These are phyloP conservation scores for Leucopsar rothschildi DNA, from an alignment of 2,113 vertebrate genomes.

Conservation along the genomic window DNA sequence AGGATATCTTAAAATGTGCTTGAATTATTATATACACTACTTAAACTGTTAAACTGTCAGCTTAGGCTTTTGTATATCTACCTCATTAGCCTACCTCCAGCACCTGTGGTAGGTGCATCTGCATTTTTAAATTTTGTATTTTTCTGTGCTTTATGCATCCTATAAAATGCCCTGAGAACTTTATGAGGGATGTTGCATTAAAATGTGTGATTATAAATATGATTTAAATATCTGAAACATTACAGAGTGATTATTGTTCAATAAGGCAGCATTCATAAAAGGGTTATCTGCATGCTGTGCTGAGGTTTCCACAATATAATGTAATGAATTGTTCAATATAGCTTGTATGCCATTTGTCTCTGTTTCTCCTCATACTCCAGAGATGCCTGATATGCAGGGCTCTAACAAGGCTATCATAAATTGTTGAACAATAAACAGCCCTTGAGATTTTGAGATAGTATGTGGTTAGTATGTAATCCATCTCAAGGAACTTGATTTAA, in stretches of 20 bases:
- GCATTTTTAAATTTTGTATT: conserved; percentile 75
- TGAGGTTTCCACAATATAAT: conserved; percentile 64
- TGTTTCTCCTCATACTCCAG: conserved; percentile 65
- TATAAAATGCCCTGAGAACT: conserved; percentile 79
- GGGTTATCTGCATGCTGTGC: conserved; percentile 69
- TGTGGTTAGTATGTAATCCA: conserved; percentile 70
- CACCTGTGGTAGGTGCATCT: conserved; percentile 70
- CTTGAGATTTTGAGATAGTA: conserved; percentile 73
- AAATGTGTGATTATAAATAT: conserved; percentile 84
- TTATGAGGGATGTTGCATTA: conserved; percentile 77
- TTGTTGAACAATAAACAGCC: conserved; percentile 72
- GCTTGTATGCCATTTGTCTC: conserved; percentile 72
- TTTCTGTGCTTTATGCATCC: conserved; percentile 75
- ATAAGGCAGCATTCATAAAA: conserved; percentile 73
- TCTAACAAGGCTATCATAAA: conserved; percentile 76
- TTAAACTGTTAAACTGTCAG: conserved; percentile 81
- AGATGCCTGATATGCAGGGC: conserved; percentile 66
- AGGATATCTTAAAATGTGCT: conserved; percentile 62
- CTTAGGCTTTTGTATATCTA: conserved; percentile 74
- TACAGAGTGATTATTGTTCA: conserved; percentile 82
- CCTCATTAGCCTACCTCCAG: conserved; percentile 76
- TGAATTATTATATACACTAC: conserved; percentile 77
- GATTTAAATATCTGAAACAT: conserved; percentile 81
- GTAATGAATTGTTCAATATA: conserved; percentile 76
- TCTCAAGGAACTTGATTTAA: conserved; percentile 74